Evolutionary conservation across 2,113 vertebrate genomes (phyloP).

Genomic region (Tichodroma muraria): DNA sequence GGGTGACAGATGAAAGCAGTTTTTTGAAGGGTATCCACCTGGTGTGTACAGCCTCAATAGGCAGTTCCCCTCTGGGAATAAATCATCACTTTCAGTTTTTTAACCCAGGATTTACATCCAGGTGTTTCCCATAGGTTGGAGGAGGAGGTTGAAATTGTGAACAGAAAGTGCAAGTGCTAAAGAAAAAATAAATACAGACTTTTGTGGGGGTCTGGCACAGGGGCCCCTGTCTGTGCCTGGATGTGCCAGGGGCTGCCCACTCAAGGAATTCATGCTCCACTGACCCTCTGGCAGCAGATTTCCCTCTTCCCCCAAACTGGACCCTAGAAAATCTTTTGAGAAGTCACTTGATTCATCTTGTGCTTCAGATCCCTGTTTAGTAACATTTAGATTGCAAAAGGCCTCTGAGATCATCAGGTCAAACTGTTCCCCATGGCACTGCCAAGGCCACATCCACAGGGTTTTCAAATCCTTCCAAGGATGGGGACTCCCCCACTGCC

Average conservation of each 20-base stretch:
- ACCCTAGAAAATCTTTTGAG: not conserved
- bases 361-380: not conserved
- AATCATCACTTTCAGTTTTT: not conserved
- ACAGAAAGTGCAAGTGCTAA: not conserved
- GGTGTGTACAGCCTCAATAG: not conserved
- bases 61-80: not conserved
- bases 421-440: not conserved
- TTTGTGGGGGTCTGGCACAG: not conserved
- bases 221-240: fast-evolving
- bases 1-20: not conserved
- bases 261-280: not conserved
- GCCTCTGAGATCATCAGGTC: not conserved
- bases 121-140: not conserved
- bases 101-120: not conserved
- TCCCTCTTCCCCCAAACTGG: not conserved
- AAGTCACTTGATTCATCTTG: not conserved
- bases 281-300: fast-evolving
- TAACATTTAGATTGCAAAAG: not conserved
- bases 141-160: not conserved
- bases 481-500: not conserved
- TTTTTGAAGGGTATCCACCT: not conserved
- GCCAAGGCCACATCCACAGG: not conserved
- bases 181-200: not conserved
- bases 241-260: not conserved
- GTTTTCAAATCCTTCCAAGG: not conserved